phyloP scores from a whole-genome alignment of 2,113 vertebrate species.

The Mobula hypostoma region DNA sequence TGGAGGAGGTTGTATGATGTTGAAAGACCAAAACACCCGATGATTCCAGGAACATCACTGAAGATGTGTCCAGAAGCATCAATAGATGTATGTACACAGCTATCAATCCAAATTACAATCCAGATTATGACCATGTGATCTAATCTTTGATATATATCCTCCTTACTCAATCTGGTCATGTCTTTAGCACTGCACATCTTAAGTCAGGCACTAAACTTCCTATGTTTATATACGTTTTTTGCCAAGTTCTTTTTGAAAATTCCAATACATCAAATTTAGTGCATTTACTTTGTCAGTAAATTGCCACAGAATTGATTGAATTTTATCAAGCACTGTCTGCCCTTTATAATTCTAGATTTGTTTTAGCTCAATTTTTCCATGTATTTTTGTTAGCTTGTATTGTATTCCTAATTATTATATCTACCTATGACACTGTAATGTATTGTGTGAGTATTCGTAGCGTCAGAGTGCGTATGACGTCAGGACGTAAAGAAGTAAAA shows the following conservation, averaged over 20 bases:
- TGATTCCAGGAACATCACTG: too few species aligned
- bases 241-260: background rate
- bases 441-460: too few species aligned
- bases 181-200: background rate
- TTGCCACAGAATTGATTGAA: background rate
- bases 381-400: background rate
- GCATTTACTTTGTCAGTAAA: background rate
- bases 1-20: too few species aligned
- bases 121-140: too few species aligned
- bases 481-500: too few species aligned
- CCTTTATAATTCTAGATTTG: background rate
- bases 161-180: too few species aligned
- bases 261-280: background rate
- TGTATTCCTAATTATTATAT: background rate
- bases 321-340: background rate
- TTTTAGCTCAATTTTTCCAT: background rate
- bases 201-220: background rate
- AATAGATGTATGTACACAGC: too few species aligned
- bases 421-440: background rate
- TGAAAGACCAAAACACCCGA: too few species aligned
- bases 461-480: too few species aligned
- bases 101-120: background rate
- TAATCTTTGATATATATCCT: too few species aligned
- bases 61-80: too few species aligned
- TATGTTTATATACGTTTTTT: background rate